Base-by-base conservation (phyloP, 2,888 invertebrate species). In the Leucophenga montana region DNA sequence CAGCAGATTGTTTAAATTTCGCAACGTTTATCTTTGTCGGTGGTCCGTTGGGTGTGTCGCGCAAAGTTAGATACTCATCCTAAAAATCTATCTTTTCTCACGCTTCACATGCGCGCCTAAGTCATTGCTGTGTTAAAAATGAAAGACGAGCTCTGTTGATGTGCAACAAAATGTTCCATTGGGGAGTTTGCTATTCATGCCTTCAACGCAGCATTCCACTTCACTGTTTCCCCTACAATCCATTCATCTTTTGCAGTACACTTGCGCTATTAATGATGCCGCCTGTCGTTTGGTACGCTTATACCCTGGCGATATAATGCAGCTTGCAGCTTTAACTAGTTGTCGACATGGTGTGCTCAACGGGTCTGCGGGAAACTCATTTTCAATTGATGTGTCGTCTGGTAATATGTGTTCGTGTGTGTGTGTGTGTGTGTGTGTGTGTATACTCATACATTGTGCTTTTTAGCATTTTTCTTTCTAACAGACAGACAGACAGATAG, bases 341-440 rank as follows among this genome's bases (percentile, higher is more conserved):
- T 56, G 56, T 14, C 56, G 27, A 33, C 54, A 66, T 9, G 11
- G 27, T 53, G 39, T 54, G 67, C 54, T 69, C 73, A 69, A 74
- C 39, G 39, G 39, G 73, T 75, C 77, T 72, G 74, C 65, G 59
- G 68, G 72, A 75, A 75, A 22, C 77, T 74, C 76, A 75, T 79
- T 78, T 82, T 77, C 78, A 79, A 79, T 75, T 80, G 81, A 77
- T 78, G 79, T 59, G 74, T 71, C 39, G 39, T 39, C 5, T 39
- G 8, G 71, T 77, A 70, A 69, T 62, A 73, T 39, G 39, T 39
- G 39, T 39, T 5, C 8, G 39, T 62, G 54, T 59, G 57, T 48
- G 13, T 59, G 57, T 22, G 13, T 62, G 73, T 5, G 39, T 39
- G 39, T 39, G 39, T 62, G 54, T 59, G 57, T 48, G 4, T 31